Conservation (phyloP, 1,140 invertebrate genomes). For the Dendrolimus kikuchii region DNA sequence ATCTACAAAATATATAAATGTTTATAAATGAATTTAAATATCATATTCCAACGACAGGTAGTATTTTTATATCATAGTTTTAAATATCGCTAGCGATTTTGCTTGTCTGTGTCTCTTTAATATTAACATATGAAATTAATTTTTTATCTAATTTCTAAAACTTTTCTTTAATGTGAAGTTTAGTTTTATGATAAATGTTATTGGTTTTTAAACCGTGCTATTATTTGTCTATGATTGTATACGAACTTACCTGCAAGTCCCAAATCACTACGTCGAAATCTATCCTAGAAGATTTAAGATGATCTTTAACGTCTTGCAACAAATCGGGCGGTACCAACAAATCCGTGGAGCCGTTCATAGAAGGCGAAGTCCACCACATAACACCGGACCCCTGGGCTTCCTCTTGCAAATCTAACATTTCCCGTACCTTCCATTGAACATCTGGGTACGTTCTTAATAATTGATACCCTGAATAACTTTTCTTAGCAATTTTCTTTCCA, state of each 20-base stretch:
- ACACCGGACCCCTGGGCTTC: slow-evolving; percentile 63
- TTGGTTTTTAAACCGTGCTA: too few species aligned
- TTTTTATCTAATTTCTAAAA: too few species aligned
- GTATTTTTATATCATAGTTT: too few species aligned
- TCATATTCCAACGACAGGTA: too few species aligned
- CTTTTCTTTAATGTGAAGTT: too few species aligned
- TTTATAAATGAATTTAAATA: too few species aligned
- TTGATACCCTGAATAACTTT: slow-evolving; percentile 66
- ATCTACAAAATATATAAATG: too few species aligned
- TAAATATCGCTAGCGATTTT: too few species aligned
- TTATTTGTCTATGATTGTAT: too few species aligned
- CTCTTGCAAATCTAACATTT: slow-evolving; percentile 59
- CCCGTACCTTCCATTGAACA: slow-evolving; percentile 49
- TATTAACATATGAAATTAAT: too few species aligned
- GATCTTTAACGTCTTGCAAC: slow-evolving; percentile 75
- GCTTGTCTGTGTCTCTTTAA: too few species aligned
- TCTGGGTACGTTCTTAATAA: slow-evolving; percentile 56
- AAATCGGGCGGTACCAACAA: slow-evolving; percentile 80
- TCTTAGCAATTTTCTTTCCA: slow-evolving; percentile 51
- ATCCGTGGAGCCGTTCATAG: slow-evolving; percentile 77
- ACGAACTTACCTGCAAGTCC: slow-evolving; percentile 77
- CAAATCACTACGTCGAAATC: slow-evolving; percentile 80
- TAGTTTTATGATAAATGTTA: too few species aligned
- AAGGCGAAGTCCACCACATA: slow-evolving; percentile 67
- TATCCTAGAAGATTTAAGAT: slow-evolving; percentile 76